phyloP scores from a whole-genome alignment of 2,113 vertebrate species.

The Alethe castanea region DNA sequence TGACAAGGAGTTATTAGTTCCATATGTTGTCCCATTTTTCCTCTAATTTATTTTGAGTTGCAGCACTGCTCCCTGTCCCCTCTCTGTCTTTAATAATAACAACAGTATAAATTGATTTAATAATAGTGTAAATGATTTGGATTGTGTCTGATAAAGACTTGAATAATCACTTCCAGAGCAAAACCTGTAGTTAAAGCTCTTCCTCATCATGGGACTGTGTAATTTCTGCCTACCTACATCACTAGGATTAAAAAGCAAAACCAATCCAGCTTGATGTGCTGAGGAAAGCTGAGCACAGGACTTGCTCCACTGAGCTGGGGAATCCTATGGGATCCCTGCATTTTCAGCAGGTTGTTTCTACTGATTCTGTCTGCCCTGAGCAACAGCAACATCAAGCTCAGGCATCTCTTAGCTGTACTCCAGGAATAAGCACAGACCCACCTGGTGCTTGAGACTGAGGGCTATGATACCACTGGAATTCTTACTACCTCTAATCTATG shows the following conservation, averaged over 20 bases:
- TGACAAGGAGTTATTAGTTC: not conserved
- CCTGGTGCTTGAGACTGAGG: not conserved
- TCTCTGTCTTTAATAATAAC: not conserved
- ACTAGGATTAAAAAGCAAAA: not conserved
- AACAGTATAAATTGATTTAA: not conserved
- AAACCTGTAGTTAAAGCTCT: not conserved
- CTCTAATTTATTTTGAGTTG: not conserved
- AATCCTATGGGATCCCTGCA: not conserved
- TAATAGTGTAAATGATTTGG: not conserved
- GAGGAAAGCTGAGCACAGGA: not conserved
- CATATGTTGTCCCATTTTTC: not conserved
- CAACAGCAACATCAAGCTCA: not conserved
- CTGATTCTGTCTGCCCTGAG: not conserved
- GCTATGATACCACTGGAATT: not conserved
- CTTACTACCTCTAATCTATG: not conserved
- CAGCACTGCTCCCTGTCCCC: not conserved
- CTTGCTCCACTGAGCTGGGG: not conserved
- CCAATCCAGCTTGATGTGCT: not conserved
- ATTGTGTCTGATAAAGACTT: not conserved
- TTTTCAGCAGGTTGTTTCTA: not conserved
- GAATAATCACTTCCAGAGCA: not conserved
- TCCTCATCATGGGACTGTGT: not conserved
- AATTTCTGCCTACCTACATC: not conserved
- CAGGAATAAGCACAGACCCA: not conserved
- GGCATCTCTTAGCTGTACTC: accelerated